Percentiles rank a stretch among this genome's conserved stretches.
Evolutionary conservation across 2,113 vertebrate genomes (phyloP).

Genomic region (Podarcis muralis): DNA sequence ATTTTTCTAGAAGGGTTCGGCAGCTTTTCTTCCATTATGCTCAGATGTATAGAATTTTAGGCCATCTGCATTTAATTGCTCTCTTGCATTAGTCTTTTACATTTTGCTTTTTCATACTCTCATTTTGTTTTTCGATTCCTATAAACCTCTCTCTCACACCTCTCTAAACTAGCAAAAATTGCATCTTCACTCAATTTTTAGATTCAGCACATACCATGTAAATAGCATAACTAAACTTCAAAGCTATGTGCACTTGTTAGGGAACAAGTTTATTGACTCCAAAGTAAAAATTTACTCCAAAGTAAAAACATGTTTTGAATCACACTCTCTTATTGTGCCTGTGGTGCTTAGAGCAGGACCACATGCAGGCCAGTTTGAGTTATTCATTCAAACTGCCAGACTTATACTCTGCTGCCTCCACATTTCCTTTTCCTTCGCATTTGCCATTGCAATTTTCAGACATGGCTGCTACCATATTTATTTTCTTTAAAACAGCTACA

Average conservation of each 20-base stretch:
- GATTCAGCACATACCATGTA: background rate
- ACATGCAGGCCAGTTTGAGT: background rate
- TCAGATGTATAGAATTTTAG: background rate
- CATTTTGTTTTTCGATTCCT: background rate
- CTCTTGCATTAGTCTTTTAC: background rate
- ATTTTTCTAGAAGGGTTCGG: background rate
- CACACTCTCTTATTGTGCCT: no score
- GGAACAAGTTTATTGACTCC: background rate
- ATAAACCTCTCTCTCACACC: fast-evolving
- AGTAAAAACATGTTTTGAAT: background rate
- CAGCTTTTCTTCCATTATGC: background rate
- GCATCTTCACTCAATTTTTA: background rate
- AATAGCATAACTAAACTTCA: background rate
- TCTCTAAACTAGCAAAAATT: background rate
- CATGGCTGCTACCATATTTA: background rate
- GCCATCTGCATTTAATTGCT: conserved; percentile 18
- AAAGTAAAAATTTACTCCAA: background rate
- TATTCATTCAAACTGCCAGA: background rate
- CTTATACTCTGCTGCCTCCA: background rate
- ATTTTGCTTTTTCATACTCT: background rate
- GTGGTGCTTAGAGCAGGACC: background rate
- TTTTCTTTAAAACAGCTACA: background rate
- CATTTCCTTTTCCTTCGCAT: background rate
- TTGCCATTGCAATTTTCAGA: background rate
- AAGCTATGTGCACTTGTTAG: background rate